Evolutionary conservation across 1,140 invertebrate species (phyloP).

Genomic region (Galleria mellonella): DNA sequence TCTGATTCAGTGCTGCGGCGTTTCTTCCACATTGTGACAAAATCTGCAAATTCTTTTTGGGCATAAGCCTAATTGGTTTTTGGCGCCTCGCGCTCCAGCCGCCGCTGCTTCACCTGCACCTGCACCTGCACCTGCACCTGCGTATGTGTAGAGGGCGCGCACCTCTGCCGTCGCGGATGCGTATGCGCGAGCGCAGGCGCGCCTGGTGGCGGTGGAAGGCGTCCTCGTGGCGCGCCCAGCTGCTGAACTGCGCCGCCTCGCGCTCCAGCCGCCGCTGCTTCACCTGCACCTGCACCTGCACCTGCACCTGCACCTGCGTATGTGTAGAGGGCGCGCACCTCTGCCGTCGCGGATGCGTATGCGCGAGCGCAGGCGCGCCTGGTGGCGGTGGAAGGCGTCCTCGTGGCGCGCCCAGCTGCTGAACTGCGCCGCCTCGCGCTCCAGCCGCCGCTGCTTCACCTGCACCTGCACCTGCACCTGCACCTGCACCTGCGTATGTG

Average conservation of each 20-base stretch:
- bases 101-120: conserved; percentile 88
- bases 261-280: conserved; percentile 93
- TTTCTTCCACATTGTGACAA: too few species aligned
- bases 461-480: conserved; percentile 84
- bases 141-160: neutral
- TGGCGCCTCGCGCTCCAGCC: conserved; percentile 91
- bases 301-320: too few species aligned
- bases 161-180: conserved; percentile 94
- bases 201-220: conserved; percentile 94
- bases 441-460: conserved; percentile 91
- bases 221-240: conserved; percentile 97
- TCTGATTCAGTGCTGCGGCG: too few species aligned
- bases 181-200: conserved; percentile 91
- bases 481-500: too few species aligned
- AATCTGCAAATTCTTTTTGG: too few species aligned
- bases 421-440: conserved; percentile 94
- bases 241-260: conserved; percentile 93
- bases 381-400: conserved; percentile 93
- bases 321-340: conserved; percentile 39
- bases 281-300: conserved; percentile 86
- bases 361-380: conserved; percentile 90
- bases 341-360: conserved; percentile 97
- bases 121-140: too few species aligned
- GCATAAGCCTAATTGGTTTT: too few species aligned
- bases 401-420: conserved; percentile 96